Percentiles rank a stretch among this genome's conserved stretches.
phyloP scores from a whole-genome alignment of 2,888 invertebrate genomes.

The Lydus trimaculatus region DNA sequence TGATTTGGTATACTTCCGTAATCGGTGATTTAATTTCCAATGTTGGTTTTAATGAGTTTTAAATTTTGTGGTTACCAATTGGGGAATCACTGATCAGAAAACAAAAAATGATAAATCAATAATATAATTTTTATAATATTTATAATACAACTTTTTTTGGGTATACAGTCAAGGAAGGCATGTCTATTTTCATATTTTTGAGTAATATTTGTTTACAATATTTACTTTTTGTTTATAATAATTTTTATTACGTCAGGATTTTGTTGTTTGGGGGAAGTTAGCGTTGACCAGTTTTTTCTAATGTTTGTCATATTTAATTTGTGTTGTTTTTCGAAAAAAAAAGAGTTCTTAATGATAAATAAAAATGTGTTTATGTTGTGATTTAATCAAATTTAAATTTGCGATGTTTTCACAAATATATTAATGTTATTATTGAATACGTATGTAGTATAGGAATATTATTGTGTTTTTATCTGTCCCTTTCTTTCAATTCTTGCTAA shows the following conservation, averaged over 20 bases:
- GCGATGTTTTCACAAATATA: not conserved
- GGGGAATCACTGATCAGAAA: not conserved
- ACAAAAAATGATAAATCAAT: not conserved
- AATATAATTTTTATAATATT: not conserved
- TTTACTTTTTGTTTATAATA: not conserved
- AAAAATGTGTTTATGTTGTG: not conserved
- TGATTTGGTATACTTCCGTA: too few relatives aligned
- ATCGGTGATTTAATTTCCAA: not conserved
- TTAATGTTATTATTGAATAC: not conserved
- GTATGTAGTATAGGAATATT: not conserved
- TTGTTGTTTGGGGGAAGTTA: not conserved
- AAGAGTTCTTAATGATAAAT: not conserved
- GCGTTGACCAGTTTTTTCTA: constrained; percentile 4
- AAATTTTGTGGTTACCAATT: not conserved
- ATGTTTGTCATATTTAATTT: not conserved
- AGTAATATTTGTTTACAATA: constrained; percentile 1
- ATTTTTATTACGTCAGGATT: not conserved
- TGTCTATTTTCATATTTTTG: not conserved
- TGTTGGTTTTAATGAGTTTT: too few relatives aligned
- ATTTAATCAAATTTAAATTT: not conserved
- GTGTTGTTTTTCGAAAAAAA: not conserved
- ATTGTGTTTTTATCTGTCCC: not conserved
- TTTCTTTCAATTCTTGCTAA: not conserved
- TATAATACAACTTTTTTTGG: not conserved
- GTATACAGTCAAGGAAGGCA: not conserved